These are phyloP conservation scores for Gasterosteus nipponicus DNA, from an alignment of 2,113 vertebrate species.

Conservation along the genomic window DNA sequence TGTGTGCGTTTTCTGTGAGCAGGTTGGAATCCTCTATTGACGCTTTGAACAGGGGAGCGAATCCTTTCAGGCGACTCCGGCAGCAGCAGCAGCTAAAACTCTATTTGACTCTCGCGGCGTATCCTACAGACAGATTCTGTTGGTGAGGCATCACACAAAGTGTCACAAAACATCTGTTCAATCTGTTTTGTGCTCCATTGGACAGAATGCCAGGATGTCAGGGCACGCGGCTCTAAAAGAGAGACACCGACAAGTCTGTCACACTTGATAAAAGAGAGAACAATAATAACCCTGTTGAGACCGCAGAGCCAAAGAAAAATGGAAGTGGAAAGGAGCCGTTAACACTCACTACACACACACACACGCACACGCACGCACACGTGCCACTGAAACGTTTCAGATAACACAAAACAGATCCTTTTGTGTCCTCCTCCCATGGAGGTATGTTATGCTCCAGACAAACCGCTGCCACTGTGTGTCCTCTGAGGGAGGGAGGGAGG, in stretches of 20 bases:
- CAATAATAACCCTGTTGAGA: slow-evolving; percentile 63
- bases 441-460: slow-evolving; percentile 40
- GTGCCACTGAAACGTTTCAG: slow-evolving; percentile 30
- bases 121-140: slow-evolving; percentile 36
- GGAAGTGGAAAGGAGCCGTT: slow-evolving; percentile 28
- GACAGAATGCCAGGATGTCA: slow-evolving; percentile 52
- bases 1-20: slow-evolving; percentile 7
- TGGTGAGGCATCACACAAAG: slow-evolving; percentile 42
- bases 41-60: slow-evolving; percentile 29
- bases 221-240: slow-evolving; percentile 50
- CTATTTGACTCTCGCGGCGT: slow-evolving; percentile 46
- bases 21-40: slow-evolving; percentile 29
- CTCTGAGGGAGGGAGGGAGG: slow-evolving; percentile 26
- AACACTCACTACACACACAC: slow-evolving; percentile 27
- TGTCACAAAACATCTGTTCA: slow-evolving; percentile 72
- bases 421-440: slow-evolving; percentile 19
- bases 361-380: slow-evolving; percentile 20
- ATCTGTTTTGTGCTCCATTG: slow-evolving; percentile 64
- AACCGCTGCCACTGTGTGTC: slow-evolving; percentile 16
- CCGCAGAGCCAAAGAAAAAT: slow-evolving; percentile 36
- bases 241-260: slow-evolving; percentile 68
- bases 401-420: slow-evolving; percentile 37
- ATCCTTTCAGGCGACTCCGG: slow-evolving; percentile 37
- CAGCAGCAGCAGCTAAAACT: slow-evolving; percentile 28
- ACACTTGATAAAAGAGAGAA: slow-evolving; percentile 67